A percentile compares a stretch with the other conserved stretches of the same genome.
Conservation (phyloP, 2,113 vertebrate species). For the Dascyllus trimaculatus region DNA sequence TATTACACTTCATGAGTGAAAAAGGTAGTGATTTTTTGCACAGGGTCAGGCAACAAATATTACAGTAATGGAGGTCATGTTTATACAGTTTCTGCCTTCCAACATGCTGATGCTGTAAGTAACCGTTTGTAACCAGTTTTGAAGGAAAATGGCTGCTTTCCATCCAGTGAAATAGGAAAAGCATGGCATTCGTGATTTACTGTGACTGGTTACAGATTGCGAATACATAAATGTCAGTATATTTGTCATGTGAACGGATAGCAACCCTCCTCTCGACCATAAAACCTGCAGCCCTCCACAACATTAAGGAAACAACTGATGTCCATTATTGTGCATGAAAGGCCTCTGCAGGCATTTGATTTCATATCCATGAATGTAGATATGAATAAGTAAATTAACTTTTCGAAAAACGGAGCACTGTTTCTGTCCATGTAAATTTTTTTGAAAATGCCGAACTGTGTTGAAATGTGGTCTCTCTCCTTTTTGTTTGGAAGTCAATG, state of each 20-base stretch:
- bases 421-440: constrained; percentile 11
- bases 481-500: constrained; percentile 42
- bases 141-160: too few relatives aligned
- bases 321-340: too few relatives aligned
- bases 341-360: too few relatives aligned
- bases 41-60: neutral
- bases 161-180: neutral
- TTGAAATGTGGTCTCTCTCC: neutral
- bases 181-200: neutral
- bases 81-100: neutral
- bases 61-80: neutral
- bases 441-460: neutral
- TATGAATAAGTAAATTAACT: neutral
- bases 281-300: too few relatives aligned
- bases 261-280: too few relatives aligned
- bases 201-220: neutral
- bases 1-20: neutral
- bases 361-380: too few relatives aligned
- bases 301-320: too few relatives aligned
- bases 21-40: too few relatives aligned
- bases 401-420: neutral
- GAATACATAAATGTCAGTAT: neutral
- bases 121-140: too few relatives aligned
- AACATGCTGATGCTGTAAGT: neutral
- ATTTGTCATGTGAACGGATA: neutral